These are phyloP conservation scores for Nineta flava DNA, from an alignment of 2,888 invertebrate species.

Conservation along the genomic window DNA sequence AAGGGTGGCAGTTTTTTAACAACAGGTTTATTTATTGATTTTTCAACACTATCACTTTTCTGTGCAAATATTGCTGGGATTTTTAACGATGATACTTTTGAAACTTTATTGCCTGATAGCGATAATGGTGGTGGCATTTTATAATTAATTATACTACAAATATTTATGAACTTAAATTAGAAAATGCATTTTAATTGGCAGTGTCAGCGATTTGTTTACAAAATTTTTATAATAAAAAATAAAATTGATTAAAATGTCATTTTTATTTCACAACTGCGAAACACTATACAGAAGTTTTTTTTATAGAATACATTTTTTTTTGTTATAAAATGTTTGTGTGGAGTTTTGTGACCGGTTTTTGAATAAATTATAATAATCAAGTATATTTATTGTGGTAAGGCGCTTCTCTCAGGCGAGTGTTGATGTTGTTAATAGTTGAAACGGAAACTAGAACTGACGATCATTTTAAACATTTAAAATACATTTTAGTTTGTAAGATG, in stretches of 20 bases:
- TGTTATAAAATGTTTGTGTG: too few species aligned
- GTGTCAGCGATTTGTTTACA: background rate
- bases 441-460: too few species aligned
- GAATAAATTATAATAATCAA: too few species aligned
- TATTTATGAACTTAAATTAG: background rate
- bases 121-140: constrained; percentile 1
- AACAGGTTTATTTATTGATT: too few species aligned
- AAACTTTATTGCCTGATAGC: background rate
- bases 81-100: background rate
- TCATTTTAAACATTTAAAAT: too few species aligned
- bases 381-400: too few species aligned
- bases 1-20: too few species aligned
- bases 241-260: background rate
- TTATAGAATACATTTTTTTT: background rate
- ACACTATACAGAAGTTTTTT: background rate
- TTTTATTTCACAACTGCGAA: too few species aligned
- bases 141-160: background rate
- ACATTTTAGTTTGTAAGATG: too few species aligned
- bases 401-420: too few species aligned
- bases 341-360: too few species aligned
- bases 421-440: background rate
- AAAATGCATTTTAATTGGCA: constrained; percentile 3
- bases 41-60: background rate
- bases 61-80: constrained; percentile 2
- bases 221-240: background rate